Percentiles rank a stretch among this genome's conserved stretches.
These are phyloP conservation scores for Lasaia peninsularis DNA, from an alignment of 1,140 invertebrate species.

Conservation along the genomic window DNA sequence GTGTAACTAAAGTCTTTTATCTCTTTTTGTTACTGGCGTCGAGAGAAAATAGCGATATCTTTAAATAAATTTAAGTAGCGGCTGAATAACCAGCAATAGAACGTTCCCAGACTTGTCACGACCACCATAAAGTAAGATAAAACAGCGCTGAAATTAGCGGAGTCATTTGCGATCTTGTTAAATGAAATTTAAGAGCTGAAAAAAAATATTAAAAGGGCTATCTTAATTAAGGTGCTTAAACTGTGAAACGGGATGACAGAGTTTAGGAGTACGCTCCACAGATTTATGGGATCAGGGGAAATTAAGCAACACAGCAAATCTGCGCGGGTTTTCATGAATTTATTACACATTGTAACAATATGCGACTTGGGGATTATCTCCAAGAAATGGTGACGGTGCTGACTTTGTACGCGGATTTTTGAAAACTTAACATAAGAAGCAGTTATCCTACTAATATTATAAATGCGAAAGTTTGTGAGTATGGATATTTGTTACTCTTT, in stretches of 20 bases:
- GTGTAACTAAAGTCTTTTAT: too few species aligned
- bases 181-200: slow-evolving; percentile 9
- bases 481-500: too few species aligned
- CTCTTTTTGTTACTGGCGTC: too few species aligned
- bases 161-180: slow-evolving; percentile 5
- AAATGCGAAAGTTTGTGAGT: too few species aligned
- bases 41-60: too few species aligned
- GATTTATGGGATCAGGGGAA: slow-evolving; percentile 10
- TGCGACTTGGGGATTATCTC: background rate
- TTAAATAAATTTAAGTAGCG: too few species aligned
- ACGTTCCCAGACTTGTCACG: background rate
- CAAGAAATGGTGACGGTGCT: background rate
- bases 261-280: slow-evolving; percentile 5
- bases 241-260: slow-evolving; percentile 10
- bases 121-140: slow-evolving; percentile 3
- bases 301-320: slow-evolving; percentile 11
- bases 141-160: background rate
- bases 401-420: background rate
- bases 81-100: too few species aligned
- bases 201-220: slow-evolving; percentile 11
- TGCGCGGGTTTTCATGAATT: background rate
- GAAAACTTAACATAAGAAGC: too few species aligned
- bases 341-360: slow-evolving; percentile 12
- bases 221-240: slow-evolving; percentile 12
- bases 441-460: too few species aligned